These are phyloP conservation scores for Endomychus coccineus DNA, from an alignment of 2,888 invertebrate genomes.

Conservation along the genomic window DNA sequence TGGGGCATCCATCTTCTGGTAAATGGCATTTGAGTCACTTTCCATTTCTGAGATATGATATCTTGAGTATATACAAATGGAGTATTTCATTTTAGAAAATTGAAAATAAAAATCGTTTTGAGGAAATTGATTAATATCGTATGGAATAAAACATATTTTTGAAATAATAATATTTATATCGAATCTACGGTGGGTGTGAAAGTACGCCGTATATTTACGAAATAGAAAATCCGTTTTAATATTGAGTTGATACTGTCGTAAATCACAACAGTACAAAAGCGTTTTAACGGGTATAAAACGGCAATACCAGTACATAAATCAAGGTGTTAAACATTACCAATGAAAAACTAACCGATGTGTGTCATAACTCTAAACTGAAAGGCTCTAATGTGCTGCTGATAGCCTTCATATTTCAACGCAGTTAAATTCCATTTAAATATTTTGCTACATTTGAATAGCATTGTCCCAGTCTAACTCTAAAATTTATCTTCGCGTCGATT, in stretches of 20 bases:
- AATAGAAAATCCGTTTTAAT: constrained; percentile 30
- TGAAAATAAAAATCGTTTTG: too few relatives aligned
- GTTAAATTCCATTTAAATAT: constrained; percentile 9
- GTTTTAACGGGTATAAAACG: constrained; percentile 35
- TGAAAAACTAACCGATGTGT: constrained; percentile 33
- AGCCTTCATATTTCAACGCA: constrained; percentile 19
- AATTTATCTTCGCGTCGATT: too few relatives aligned
- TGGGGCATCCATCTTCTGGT: too few relatives aligned
- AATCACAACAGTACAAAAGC: constrained; percentile 34
- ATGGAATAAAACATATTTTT: too few relatives aligned
- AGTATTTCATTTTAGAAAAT: too few relatives aligned
- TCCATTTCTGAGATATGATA: background rate
- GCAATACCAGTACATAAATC: constrained; percentile 34
- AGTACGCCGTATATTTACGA: too few relatives aligned
- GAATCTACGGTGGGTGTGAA: too few relatives aligned
- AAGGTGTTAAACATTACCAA: constrained; percentile 36
- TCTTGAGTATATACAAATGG: background rate
- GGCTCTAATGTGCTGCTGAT: constrained; percentile 19
- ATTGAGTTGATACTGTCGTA: constrained; percentile 32
- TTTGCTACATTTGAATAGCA: too few relatives aligned
- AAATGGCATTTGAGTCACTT: too few relatives aligned
- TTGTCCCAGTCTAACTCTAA: too few relatives aligned
- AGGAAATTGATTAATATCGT: too few relatives aligned
- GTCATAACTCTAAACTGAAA: constrained; percentile 21
- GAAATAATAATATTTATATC: too few relatives aligned